Evolutionary conservation across 2,888 invertebrate genomes (phyloP).

Genomic region (Octonoba sinensis): DNA sequence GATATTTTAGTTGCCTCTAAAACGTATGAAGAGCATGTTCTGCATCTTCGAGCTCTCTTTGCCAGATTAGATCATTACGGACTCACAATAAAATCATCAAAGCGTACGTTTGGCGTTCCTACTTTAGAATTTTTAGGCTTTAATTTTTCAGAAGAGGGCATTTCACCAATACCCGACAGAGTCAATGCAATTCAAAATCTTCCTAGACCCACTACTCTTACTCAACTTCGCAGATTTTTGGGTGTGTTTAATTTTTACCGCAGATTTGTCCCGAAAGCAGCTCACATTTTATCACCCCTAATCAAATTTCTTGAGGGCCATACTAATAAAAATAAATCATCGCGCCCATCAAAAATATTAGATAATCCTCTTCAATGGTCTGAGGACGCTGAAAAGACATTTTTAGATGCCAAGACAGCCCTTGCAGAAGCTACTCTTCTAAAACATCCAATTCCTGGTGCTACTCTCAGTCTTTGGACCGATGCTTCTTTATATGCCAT

Average conservation of each 20-base stretch:
- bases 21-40: conserved; percentile 6
- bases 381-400: conserved; percentile 17
- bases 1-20: conserved; percentile 36
- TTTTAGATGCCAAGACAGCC: conserved; percentile 14
- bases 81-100: conserved; percentile 28
- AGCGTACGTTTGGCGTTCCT: conserved; percentile 35
- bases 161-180: conserved; percentile 26
- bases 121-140: conserved; percentile 39
- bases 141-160: conserved; percentile 23
- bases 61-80: conserved; percentile 27
- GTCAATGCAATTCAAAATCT: conserved; percentile 43
- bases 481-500: conserved; percentile 15
- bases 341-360: neutral
- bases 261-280: too few species aligned
- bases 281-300: conserved; percentile 22
- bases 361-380: conserved; percentile 24
- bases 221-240: conserved; percentile 42
- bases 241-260: conserved; percentile 59
- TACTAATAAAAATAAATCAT: conserved; percentile 16
- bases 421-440: conserved; percentile 11
- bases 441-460: neutral
- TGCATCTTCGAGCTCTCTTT: conserved; percentile 37
- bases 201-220: conserved; percentile 36
- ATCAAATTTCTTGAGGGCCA: conserved; percentile 17
- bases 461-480: conserved; percentile 10